These are phyloP conservation scores for Tetheella fluctuosa DNA, from an alignment of 2,888 invertebrate genomes.

Conservation along the genomic window DNA sequence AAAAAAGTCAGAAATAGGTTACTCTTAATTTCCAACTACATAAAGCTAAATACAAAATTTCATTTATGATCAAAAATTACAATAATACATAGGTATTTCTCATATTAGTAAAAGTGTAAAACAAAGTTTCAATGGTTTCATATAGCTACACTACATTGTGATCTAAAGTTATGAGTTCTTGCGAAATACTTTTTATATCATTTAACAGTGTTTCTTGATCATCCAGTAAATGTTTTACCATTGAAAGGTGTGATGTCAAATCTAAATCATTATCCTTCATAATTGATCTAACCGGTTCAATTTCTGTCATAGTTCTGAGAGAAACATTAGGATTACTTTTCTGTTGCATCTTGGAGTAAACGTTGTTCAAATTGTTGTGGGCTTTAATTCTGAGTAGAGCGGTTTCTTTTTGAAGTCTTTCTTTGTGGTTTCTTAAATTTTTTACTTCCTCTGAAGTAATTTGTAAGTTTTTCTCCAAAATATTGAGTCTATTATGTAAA, in stretches of 20 bases:
- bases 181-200: slow-evolving; percentile 50
- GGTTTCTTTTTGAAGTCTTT: slow-evolving; percentile 38
- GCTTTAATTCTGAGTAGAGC: slow-evolving; percentile 22
- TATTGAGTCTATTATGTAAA: slow-evolving; percentile 52
- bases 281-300: neutral
- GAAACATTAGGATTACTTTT: neutral
- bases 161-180: slow-evolving; percentile 30
- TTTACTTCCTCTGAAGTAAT: slow-evolving; percentile 44
- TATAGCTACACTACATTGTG: slow-evolving; percentile 14
- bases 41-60: no score
- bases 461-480: slow-evolving; percentile 52
- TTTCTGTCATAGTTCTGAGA: slow-evolving; percentile 14
- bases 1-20: no score
- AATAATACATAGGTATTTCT: no score
- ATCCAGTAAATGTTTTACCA: slow-evolving; percentile 52
- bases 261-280: slow-evolving; percentile 31
- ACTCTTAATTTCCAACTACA: no score
- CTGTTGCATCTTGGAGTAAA: neutral
- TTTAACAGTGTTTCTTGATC: slow-evolving; percentile 57
- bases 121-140: neutral
- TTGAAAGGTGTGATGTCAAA: slow-evolving; percentile 51
- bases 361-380: slow-evolving; percentile 13
- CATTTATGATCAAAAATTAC: no score
- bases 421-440: slow-evolving; percentile 39
- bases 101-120: no score